phyloP scores from a whole-genome alignment of 2,797 vertebrate species.

The Emys orbicularis region DNA sequence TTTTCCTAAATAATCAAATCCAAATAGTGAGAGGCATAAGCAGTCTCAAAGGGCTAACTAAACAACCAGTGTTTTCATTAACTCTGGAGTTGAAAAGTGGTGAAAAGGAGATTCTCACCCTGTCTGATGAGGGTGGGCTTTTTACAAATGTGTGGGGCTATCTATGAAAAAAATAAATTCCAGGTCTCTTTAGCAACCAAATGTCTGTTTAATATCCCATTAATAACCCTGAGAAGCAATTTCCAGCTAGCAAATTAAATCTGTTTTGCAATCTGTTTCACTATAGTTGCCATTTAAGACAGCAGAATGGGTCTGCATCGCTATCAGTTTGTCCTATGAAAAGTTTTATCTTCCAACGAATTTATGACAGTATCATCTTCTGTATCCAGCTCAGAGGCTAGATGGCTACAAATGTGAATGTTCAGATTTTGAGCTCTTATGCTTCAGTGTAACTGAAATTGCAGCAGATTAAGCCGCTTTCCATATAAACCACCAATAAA shows the following conservation, averaged over 20 bases:
- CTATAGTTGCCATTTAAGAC: constrained; percentile 61
- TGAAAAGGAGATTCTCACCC: background rate
- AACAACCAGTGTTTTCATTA: constrained; percentile 4
- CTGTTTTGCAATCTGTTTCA: constrained; percentile 59
- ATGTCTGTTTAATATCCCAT: constrained; percentile 9
- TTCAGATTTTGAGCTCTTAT: constrained; percentile 13
- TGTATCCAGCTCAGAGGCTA: background rate
- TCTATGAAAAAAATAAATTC: constrained; percentile 56
- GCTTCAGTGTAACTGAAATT: background rate
- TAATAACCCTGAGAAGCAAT: constrained; percentile 38
- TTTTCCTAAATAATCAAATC: constrained; percentile 12
- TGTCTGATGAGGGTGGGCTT: background rate
- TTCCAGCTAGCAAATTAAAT: constrained; percentile 68
- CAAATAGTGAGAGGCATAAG: no score
- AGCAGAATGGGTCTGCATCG: constrained; percentile 19
- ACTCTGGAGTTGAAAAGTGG: background rate
- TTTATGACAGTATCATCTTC: background rate
- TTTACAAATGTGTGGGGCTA: constrained; percentile 40
- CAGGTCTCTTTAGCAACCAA: constrained; percentile 19
- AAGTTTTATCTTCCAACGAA: constrained; percentile 14
- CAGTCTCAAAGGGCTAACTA: no score
- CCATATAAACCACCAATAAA: constrained; percentile 21
- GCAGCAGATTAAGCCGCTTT: constrained; percentile 1
- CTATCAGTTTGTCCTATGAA: background rate
- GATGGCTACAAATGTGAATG: background rate